Evolutionary conservation across 2,113 vertebrate species (phyloP).

Genomic region (Morone chrysops): DNA sequence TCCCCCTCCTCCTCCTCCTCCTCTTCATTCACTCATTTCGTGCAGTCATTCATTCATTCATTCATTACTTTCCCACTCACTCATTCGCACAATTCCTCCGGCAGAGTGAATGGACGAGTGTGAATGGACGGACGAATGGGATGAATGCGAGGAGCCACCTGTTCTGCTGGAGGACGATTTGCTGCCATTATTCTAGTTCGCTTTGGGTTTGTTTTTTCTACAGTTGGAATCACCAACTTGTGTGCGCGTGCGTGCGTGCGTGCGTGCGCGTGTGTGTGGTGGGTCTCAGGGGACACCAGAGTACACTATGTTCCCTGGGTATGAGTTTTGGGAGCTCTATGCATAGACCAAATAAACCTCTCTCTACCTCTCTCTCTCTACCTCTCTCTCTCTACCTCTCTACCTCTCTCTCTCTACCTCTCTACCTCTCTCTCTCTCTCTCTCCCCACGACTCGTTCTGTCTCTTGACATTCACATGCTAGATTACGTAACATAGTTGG

Average conservation of each 20-base stretch:
- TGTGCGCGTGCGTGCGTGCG: not conserved
- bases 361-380: not conserved
- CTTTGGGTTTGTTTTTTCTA: not conserved
- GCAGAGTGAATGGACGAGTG: conserved; percentile 4
- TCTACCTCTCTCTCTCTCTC: not conserved
- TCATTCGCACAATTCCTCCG: conserved; percentile 68
- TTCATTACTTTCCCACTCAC: conserved; percentile 53
- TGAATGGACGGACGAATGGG: conserved; percentile 65
- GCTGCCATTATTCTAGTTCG: not conserved
- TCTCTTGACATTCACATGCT: conserved; percentile 79
- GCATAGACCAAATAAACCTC: conserved; percentile 54
- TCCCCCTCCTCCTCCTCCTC: not conserved
- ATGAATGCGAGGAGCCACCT: conserved; percentile 40
- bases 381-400: not conserved
- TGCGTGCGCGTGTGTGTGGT: not conserved
- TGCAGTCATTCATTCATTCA: conserved; percentile 56
- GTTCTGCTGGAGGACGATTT: conserved; percentile 9
- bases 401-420: no score
- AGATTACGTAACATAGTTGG: conserved; percentile 77
- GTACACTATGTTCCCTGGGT: conserved; percentile 69
- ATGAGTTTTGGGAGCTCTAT: conserved; percentile 67
- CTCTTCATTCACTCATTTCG: conserved; percentile 66
- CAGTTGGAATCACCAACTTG: conserved; percentile 20
- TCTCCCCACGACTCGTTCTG: conserved; percentile 51
- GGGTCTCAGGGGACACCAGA: conserved; percentile 60